phyloP scores from a whole-genome alignment of 2,797 vertebrate genomes.

The Agapornis canus region DNA sequence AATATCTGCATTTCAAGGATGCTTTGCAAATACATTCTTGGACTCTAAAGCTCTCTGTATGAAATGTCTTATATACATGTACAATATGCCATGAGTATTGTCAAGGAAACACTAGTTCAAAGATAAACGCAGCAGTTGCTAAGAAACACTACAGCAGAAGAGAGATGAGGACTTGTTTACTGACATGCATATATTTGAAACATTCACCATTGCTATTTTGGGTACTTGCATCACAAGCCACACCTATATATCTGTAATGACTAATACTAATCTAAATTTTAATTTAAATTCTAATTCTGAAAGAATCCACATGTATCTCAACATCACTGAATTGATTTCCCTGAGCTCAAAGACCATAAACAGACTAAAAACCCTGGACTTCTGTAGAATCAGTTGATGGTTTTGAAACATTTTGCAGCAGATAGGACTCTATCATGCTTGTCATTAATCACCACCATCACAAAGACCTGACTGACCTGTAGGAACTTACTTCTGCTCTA shows the following conservation, averaged over 20 bases:
- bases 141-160: conserved; percentile 25
- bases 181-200: neutral
- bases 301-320: neutral
- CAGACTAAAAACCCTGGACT: neutral
- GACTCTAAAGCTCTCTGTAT: neutral
- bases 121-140: conserved; percentile 46
- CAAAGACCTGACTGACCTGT: neutral
- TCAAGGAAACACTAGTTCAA: conserved; percentile 19
- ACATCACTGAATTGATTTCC: accelerated
- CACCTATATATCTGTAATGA: neutral
- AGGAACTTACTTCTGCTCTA: neutral
- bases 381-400: neutral
- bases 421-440: neutral
- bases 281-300: neutral
- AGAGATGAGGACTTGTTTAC: neutral
- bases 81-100: neutral
- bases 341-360: neutral
- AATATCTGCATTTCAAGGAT: neutral
- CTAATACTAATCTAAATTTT: neutral
- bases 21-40: neutral
- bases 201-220: neutral
- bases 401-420: neutral
- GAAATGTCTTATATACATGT: neutral
- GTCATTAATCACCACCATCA: neutral
- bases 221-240: neutral